phyloP scores from a whole-genome alignment of 2,888 invertebrate genomes.

The Acleris literana region DNA sequence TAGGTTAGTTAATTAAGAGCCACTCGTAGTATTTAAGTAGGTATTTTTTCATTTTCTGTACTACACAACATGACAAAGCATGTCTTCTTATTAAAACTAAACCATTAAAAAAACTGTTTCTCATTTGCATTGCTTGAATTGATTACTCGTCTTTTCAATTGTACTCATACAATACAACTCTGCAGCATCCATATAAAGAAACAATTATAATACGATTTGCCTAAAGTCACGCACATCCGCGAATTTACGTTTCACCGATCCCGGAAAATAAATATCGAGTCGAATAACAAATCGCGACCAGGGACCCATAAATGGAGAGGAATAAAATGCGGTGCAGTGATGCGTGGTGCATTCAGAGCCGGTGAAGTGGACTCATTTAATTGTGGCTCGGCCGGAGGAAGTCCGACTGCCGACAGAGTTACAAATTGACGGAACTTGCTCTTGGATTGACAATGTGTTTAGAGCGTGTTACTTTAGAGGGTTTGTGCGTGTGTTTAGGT shows the following conservation, averaged over 20 bases:
- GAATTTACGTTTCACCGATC: conserved; percentile 41
- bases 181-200: too few species aligned
- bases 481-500: background rate
- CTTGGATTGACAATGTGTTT: conserved; percentile 16
- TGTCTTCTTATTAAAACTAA: too few species aligned
- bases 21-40: too few species aligned
- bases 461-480: conserved; percentile 6
- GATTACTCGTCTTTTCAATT: too few species aligned
- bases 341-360: conserved; percentile 65
- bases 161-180: background rate
- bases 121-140: too few species aligned
- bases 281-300: conserved; percentile 57
- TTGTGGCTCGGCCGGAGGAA: conserved; percentile 57
- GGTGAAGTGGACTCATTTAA: conserved; percentile 76
- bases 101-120: too few species aligned
- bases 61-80: too few species aligned
- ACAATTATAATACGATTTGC: conserved; percentile 2
- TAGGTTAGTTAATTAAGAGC: too few species aligned
- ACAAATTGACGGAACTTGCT: conserved; percentile 32
- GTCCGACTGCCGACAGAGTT: conserved; percentile 14
- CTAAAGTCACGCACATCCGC: conserved; percentile 15
- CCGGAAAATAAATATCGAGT: conserved; percentile 61
- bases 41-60: too few species aligned
- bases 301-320: conserved; percentile 52
- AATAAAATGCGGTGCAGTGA: conserved; percentile 50